Conservation (phyloP, 2,797 vertebrate species). For the Sebastes nivosus region DNA sequence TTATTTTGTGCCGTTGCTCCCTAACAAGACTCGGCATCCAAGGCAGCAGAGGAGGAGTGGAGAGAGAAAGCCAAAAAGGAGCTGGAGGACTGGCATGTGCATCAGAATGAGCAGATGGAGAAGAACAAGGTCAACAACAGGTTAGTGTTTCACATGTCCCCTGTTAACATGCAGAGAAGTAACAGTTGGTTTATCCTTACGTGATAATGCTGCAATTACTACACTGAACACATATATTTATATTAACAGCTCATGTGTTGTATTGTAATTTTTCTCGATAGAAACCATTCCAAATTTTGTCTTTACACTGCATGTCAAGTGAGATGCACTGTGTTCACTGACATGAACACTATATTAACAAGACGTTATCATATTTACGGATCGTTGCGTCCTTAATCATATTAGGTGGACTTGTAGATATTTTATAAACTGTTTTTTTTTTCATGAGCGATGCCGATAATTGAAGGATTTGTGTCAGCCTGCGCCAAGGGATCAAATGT, state of each 20-base stretch:
- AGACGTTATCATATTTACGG: too few relatives aligned
- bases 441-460: neutral
- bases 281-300: neutral
- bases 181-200: constrained; percentile 6
- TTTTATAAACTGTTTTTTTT: neutral
- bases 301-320: neutral
- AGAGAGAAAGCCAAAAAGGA: constrained; percentile 96
- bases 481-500: neutral
- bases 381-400: neutral
- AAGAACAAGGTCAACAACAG: constrained; percentile 98
- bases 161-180: neutral
- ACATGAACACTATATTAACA: neutral
- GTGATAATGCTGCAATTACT: neutral
- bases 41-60: constrained; percentile 93
- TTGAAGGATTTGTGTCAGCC: neutral
- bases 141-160: constrained; percentile 68
- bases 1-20: neutral
- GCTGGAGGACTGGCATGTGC: constrained; percentile 96
- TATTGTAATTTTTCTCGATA: neutral
- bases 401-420: neutral
- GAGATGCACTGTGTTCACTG: neutral
- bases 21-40: constrained; percentile 90
- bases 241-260: neutral
- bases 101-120: constrained; percentile 96
- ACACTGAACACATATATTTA: neutral